Evolutionary conservation across 2,888 invertebrate species (phyloP).

Genomic region (Hydrotaea diabolus): DNA sequence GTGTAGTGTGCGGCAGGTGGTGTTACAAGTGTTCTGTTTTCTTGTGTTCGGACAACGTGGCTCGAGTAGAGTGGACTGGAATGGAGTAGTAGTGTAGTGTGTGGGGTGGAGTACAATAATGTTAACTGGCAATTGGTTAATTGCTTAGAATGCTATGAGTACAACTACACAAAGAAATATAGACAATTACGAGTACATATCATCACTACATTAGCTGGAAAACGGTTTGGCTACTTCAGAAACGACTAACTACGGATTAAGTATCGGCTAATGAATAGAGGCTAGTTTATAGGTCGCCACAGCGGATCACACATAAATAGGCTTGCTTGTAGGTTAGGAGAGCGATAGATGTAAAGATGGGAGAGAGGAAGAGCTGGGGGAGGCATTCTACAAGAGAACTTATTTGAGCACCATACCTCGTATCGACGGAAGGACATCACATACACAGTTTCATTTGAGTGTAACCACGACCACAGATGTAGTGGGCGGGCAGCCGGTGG

Average conservation of each 20-base stretch:
- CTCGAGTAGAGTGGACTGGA: neutral
- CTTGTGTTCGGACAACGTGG: neutral
- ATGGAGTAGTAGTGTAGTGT: no score
- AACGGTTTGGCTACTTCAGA: neutral
- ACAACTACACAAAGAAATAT: neutral
- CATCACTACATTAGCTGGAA: neutral
- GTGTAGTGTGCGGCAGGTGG: neutral
- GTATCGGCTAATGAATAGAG: neutral
- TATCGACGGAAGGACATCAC: neutral
- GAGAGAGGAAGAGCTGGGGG: neutral
- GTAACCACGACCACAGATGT: neutral
- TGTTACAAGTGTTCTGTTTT: no score
- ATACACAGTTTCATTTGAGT: conserved; percentile 8
- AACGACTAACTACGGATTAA: conserved; percentile 15
- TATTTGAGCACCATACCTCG: conserved; percentile 59
- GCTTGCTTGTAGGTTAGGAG: neutral
- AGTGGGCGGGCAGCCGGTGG: neutral
- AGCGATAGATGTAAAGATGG: neutral
- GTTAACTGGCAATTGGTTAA: neutral
- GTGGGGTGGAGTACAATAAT: neutral
- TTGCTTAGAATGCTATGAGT: conserved; percentile 2
- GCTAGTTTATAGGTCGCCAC: conserved; percentile 4
- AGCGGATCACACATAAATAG: neutral
- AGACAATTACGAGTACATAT: neutral
- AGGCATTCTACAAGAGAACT: neutral